phyloP scores from a whole-genome alignment of 2,888 invertebrate species.

The Deilephila porcellus region DNA sequence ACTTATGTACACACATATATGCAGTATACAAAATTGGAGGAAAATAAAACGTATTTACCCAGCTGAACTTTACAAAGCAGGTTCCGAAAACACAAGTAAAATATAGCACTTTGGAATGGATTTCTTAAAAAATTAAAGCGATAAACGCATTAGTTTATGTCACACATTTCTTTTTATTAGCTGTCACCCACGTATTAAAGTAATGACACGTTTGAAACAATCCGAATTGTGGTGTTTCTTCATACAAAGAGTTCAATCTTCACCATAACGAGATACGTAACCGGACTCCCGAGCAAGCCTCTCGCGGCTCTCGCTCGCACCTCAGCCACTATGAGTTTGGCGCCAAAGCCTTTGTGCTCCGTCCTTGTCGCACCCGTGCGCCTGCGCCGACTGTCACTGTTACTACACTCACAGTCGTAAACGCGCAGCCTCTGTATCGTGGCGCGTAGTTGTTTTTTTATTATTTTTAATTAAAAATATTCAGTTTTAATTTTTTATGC shows the following conservation, averaged over 20 bases:
- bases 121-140: background rate
- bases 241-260: slow-evolving; percentile 65
- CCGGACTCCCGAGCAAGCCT: slow-evolving; percentile 80
- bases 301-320: slow-evolving; percentile 67
- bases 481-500: background rate
- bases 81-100: background rate
- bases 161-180: slow-evolving; percentile 25
- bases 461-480: slow-evolving; percentile 39
- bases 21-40: background rate
- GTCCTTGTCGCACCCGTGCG: slow-evolving; percentile 69
- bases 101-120: background rate
- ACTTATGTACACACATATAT: background rate
- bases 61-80: background rate
- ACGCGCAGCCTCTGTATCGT: slow-evolving; percentile 69
- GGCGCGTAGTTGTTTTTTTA: slow-evolving; percentile 63
- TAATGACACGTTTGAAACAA: slow-evolving; percentile 48
- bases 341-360: slow-evolving; percentile 72
- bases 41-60: background rate
- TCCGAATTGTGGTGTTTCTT: slow-evolving; percentile 64
- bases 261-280: slow-evolving; percentile 73
- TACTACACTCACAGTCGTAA: slow-evolving; percentile 59
- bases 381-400: slow-evolving; percentile 73
- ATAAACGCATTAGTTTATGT: slow-evolving; percentile 24
- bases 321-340: slow-evolving; percentile 44
- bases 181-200: slow-evolving; percentile 26